These are phyloP conservation scores for Leucosticte australis DNA, from an alignment of 2,113 vertebrate species.

Conservation along the genomic window DNA sequence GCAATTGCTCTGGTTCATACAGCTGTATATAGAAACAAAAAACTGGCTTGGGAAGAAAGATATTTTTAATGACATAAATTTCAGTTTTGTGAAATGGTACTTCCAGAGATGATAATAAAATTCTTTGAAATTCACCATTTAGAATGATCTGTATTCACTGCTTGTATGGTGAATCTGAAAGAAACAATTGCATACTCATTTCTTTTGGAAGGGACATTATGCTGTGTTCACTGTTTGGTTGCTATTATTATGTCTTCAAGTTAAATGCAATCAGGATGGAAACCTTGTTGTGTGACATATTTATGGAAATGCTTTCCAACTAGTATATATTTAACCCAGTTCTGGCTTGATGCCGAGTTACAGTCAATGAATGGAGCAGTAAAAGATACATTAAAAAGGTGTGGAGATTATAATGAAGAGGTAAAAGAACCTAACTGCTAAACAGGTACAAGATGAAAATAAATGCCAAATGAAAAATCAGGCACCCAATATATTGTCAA, in stretches of 20 bases:
- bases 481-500: background rate
- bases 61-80: background rate
- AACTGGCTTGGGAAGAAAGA: background rate
- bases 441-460: background rate
- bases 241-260: background rate
- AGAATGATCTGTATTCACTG: background rate
- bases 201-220: background rate
- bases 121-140: background rate
- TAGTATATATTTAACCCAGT: background rate
- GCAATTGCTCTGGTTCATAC: background rate
- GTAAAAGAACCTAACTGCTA: background rate
- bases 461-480: constrained; percentile 42
- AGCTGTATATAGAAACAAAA: background rate
- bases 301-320: background rate
- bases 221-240: background rate
- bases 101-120: background rate
- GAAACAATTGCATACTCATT: background rate
- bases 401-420: background rate
- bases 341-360: background rate
- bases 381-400: background rate
- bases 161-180: background rate
- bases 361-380: background rate
- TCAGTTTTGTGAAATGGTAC: background rate
- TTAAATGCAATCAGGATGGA: background rate
- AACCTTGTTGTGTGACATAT: background rate